Conservation (phyloP, 2,113 vertebrate species). For the Phrynosoma platyrhinos region DNA sequence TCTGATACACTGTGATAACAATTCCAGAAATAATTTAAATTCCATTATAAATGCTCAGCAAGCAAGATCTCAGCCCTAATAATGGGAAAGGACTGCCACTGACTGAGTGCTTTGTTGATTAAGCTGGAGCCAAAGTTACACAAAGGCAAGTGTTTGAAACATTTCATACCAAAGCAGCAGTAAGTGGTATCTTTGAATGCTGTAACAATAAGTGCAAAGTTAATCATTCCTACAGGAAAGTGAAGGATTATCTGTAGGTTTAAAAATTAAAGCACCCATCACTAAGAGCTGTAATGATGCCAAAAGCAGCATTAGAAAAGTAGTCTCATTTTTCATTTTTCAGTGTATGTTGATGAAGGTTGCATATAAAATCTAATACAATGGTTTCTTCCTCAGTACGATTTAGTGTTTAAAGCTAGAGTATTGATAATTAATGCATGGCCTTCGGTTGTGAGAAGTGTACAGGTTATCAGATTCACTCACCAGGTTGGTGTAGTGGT, state of each 20-base stretch:
- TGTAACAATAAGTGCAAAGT: not conserved
- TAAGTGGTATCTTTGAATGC: not conserved
- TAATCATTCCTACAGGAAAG: not conserved
- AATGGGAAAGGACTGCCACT: constrained; percentile 16
- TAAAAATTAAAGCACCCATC: not conserved
- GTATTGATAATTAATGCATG: constrained; percentile 38
- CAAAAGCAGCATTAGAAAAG: constrained; percentile 9
- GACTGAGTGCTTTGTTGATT: constrained; percentile 26
- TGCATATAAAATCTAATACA: constrained; percentile 56
- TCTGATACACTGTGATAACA: constrained; percentile 9
- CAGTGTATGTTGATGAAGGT: constrained; percentile 56
- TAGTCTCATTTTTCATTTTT: not conserved
- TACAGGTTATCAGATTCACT: constrained; percentile 48
- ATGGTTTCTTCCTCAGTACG: constrained; percentile 29
- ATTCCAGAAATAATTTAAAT: constrained; percentile 20
- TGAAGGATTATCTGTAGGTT: constrained; percentile 11
- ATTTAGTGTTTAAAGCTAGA: constrained; percentile 55
- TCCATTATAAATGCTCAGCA: constrained; percentile 26
- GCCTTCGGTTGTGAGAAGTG: constrained; percentile 49
- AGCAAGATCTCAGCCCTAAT: constrained; percentile 16
- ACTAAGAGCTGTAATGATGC: constrained; percentile 11
- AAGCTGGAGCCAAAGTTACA: not conserved
- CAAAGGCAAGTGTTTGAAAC: not conserved
- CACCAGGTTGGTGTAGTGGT: too few species aligned
- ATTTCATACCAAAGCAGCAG: not conserved